Conservation (phyloP, 2,797 vertebrate genomes). For the Poecilia gillii region DNA sequence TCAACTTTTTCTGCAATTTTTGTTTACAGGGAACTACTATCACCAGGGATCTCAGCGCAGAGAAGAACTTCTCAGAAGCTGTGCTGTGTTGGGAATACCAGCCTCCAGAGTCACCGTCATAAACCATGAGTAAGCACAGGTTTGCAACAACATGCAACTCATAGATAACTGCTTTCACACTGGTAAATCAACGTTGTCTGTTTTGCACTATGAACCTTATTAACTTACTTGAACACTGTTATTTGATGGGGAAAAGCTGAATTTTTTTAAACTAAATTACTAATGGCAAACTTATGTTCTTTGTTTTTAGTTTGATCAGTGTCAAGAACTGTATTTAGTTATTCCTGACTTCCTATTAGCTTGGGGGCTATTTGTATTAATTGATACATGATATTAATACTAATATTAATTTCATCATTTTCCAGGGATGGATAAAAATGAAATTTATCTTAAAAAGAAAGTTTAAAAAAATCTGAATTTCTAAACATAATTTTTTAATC, state of each 20-base stretch:
- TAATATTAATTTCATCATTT: neutral
- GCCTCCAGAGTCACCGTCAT: constrained; percentile 83
- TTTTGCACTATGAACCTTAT: neutral
- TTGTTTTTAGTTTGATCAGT: neutral
- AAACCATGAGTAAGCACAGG: constrained; percentile 87
- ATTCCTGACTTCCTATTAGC: neutral
- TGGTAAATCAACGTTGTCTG: neutral
- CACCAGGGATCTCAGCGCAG: constrained; percentile 89
- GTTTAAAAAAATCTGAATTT: neutral
- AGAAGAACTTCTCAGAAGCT: constrained; percentile 91
- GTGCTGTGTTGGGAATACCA: constrained; percentile 89
- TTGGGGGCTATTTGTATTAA: neutral
- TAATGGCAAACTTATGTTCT: neutral
- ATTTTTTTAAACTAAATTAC: neutral
- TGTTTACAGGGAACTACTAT: constrained; percentile 91
- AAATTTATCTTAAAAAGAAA: neutral
- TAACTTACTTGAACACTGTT: neutral
- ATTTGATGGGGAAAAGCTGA: neutral
- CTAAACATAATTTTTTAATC: neutral
- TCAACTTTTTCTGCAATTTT: constrained; percentile 41
- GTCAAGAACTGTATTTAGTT: neutral
- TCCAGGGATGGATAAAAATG: neutral
- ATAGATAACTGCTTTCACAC: neutral
- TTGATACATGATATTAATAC: neutral
- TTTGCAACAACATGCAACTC: constrained; percentile 5